These are phyloP conservation scores for Subanguina moxae DNA, from an alignment of 1,140 invertebrate species.

Conservation along the genomic window DNA sequence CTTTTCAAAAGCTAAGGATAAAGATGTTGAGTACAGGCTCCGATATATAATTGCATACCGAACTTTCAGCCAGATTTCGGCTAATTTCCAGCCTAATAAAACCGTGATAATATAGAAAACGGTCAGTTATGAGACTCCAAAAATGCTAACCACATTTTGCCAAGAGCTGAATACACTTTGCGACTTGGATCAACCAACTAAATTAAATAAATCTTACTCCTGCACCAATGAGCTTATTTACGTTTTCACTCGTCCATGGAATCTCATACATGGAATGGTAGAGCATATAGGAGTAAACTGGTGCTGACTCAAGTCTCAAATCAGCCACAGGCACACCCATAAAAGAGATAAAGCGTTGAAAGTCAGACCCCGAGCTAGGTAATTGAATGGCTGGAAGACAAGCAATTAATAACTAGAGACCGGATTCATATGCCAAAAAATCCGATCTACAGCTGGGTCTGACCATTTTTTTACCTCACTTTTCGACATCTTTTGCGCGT, in stretches of 20 bases:
- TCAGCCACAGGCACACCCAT: constrained; percentile 45
- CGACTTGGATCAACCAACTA: constrained; percentile 37
- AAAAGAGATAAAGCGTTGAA: constrained; percentile 45
- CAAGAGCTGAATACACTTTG: constrained; percentile 36
- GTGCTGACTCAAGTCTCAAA: constrained; percentile 40
- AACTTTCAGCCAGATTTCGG: constrained; percentile 35
- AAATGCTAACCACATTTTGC: constrained; percentile 28
- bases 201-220: constrained; percentile 14
- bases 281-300: constrained; percentile 44
- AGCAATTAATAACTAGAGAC: too few relatives aligned
- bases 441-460: too few relatives aligned
- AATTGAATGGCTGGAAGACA: constrained; percentile 28
- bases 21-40: too few relatives aligned
- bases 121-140: not conserved
- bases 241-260: constrained; percentile 7
- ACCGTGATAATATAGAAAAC: not conserved
- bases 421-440: too few relatives aligned
- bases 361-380: constrained; percentile 46
- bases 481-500: too few relatives aligned
- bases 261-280: constrained; percentile 47
- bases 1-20: too few relatives aligned
- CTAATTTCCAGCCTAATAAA: constrained; percentile 46
- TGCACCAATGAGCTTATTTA: not conserved
- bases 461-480: not conserved
- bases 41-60: constrained; percentile 30